These are phyloP conservation scores for Verasper variegatus DNA, from an alignment of 2,113 vertebrate genomes.

Conservation along the genomic window DNA sequence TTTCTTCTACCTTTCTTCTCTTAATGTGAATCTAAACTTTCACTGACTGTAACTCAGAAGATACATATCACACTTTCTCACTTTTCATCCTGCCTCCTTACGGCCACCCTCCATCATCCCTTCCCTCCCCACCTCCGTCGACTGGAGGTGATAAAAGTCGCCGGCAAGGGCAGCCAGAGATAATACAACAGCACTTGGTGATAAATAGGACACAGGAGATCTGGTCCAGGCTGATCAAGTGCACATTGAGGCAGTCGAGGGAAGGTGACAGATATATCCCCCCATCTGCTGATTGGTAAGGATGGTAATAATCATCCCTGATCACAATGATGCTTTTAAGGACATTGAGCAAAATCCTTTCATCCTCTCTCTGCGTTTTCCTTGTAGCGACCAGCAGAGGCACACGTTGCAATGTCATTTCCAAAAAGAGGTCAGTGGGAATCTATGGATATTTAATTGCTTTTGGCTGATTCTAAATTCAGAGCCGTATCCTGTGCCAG, in stretches of 20 bases:
- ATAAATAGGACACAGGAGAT: slow-evolving; percentile 59
- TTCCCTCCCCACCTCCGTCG: slow-evolving; percentile 9
- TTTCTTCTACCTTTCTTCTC: not conserved
- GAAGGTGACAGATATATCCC: slow-evolving; percentile 46
- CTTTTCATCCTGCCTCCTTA: slow-evolving; percentile 17
- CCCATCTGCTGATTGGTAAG: too few relatives aligned
- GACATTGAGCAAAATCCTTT: not conserved
- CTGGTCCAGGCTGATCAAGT: slow-evolving; percentile 55
- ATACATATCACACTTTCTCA: slow-evolving; percentile 26
- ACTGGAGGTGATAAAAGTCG: slow-evolving; percentile 61
- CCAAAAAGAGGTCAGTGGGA: slow-evolving; percentile 17
- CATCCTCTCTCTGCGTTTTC: not conserved
- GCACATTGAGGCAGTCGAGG: slow-evolving; percentile 42
- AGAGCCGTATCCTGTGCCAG: slow-evolving; percentile 26
- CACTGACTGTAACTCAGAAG: slow-evolving; percentile 3
- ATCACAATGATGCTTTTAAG: slow-evolving; percentile 9
- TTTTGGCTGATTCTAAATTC: slow-evolving; percentile 52
- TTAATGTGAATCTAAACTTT: not conserved
- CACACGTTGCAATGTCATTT: slow-evolving; percentile 23
- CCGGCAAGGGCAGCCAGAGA: slow-evolving; percentile 47
- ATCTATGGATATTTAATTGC: slow-evolving; percentile 49
- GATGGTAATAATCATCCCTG: slow-evolving; percentile 18
- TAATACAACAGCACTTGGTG: slow-evolving; percentile 64
- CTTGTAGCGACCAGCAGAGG: slow-evolving; percentile 3
- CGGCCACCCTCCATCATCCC: slow-evolving; percentile 21